Percentiles rank a stretch among this genome's conserved stretches.
These are phyloP conservation scores for Entomobrya multifasciata DNA, from an alignment of 2,888 invertebrate species.

Conservation along the genomic window DNA sequence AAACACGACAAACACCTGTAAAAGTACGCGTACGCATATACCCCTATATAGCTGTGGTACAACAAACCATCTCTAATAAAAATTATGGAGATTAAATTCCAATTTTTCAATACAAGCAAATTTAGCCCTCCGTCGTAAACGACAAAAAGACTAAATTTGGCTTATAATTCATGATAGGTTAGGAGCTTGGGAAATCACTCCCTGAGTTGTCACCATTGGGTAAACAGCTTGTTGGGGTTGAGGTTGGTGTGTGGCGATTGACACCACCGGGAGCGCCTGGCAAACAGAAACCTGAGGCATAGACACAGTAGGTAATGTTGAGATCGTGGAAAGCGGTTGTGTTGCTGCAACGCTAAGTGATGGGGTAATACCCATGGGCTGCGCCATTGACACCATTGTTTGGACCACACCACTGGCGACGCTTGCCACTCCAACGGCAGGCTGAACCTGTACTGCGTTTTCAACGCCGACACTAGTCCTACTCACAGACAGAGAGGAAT, in stretches of 20 bases:
- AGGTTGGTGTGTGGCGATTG: slow-evolving; percentile 75
- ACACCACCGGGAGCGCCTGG: slow-evolving; percentile 76
- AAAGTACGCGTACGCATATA: no score
- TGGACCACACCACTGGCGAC: slow-evolving; percentile 75
- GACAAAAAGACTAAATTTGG: neutral
- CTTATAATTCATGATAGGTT: slow-evolving; percentile 49
- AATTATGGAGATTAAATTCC: neutral
- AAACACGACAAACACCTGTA: neutral
- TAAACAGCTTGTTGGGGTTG: slow-evolving; percentile 73
- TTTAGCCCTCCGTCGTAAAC: neutral
- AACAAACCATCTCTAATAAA: no score
- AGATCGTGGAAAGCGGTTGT: slow-evolving; percentile 77
- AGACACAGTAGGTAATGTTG: slow-evolving; percentile 76
- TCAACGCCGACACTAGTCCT: slow-evolving; percentile 73
- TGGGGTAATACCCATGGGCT: slow-evolving; percentile 76
- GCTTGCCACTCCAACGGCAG: slow-evolving; percentile 71
- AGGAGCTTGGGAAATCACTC: slow-evolving; percentile 71
- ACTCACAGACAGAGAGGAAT: slow-evolving; percentile 71
- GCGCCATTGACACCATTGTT: slow-evolving; percentile 77
- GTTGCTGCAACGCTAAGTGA: slow-evolving; percentile 75
- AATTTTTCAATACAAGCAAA: neutral
- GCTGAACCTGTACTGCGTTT: slow-evolving; percentile 70
- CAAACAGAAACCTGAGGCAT: slow-evolving; percentile 77
- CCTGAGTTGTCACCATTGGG: slow-evolving; percentile 77
- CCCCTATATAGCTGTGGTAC: no score